These are phyloP conservation scores for Neofelis nebulosa DNA, from an alignment of 2,113 vertebrate genomes.

Conservation along the genomic window DNA sequence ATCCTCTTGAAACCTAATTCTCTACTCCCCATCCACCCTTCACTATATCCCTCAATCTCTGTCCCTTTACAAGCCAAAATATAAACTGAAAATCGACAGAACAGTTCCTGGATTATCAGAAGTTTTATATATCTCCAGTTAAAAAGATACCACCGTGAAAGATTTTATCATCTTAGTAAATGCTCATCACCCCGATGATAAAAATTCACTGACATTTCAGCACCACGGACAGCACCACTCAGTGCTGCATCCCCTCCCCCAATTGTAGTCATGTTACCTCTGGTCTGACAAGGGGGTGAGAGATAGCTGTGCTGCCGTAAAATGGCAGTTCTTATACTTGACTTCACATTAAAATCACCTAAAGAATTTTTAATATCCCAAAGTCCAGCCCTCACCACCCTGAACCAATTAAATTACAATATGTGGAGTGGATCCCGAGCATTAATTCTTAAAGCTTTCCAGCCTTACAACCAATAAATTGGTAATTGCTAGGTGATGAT, in stretches of 20 bases:
- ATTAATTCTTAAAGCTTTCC: background rate
- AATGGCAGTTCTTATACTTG: background rate
- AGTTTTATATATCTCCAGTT: background rate
- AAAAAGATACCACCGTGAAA: background rate
- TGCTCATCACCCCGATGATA: background rate
- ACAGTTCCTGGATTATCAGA: background rate
- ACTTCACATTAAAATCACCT: background rate
- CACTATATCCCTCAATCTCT: background rate
- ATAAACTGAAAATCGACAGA: background rate
- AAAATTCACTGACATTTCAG: constrained; percentile 5
- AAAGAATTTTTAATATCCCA: background rate
- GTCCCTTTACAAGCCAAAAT: background rate
- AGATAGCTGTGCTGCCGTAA: background rate
- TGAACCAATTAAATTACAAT: background rate
- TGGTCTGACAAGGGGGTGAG: background rate
- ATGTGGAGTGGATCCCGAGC: background rate
- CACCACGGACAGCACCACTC: background rate
- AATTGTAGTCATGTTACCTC: background rate
- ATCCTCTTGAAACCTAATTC: background rate
- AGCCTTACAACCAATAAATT: constrained; percentile 35
- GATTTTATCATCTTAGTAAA: constrained; percentile 6
- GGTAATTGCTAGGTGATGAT: background rate
- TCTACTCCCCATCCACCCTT: accelerated
- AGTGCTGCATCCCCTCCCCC: background rate
- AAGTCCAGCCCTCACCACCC: background rate